Evolutionary conservation across 2,888 invertebrate species (phyloP), one percentile per base, ranked within the genome.

Genomic region (Clusia tigrina): DNA sequence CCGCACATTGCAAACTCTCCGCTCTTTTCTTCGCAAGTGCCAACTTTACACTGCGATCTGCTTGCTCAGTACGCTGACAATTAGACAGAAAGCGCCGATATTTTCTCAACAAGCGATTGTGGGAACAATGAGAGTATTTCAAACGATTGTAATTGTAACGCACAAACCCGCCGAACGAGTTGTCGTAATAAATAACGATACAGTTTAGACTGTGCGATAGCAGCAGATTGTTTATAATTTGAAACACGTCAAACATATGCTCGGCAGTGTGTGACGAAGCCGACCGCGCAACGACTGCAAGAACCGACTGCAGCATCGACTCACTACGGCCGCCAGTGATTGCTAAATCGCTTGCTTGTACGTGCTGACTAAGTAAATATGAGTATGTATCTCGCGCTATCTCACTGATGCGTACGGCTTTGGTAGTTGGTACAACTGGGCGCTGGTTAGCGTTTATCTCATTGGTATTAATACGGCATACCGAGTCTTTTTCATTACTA

Each of bases 171-270:
- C 64, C 66, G 51, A 78, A 66, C 54, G 67, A 55, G 48, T 62
- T 60, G 53, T 77, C 73, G 61, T 74, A 77, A 52, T 48, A 69
- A 60, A 78, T 60, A 58, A 75, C 60, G 32, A 71, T 60, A 24
- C 65, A 69, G 62, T 78, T 77, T 46, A 78, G 67, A 51, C 72
- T 66, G n/a, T 57, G 61, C 42, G 78, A 72, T 51, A 77, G 59
- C 24, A 61, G 58, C 57, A 74, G 69, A 54, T 67, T 51, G 5
- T 61, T 58, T 42, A 71, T 68, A 20, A 74, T 64, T 42, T 67
- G 51, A 15, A 60, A 61, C 9, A 74, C 32, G 55, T 74, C 60
- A 10, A 73, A 58, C 42, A 66, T 62, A 57, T 63, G 66, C 32
- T 48, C 59, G 26, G 53, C n/a, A 15, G 54, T 22, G 20, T 5